Base-by-base conservation (phyloP, 1,140 invertebrate genomes). In the Parapsyche elsis region DNA sequence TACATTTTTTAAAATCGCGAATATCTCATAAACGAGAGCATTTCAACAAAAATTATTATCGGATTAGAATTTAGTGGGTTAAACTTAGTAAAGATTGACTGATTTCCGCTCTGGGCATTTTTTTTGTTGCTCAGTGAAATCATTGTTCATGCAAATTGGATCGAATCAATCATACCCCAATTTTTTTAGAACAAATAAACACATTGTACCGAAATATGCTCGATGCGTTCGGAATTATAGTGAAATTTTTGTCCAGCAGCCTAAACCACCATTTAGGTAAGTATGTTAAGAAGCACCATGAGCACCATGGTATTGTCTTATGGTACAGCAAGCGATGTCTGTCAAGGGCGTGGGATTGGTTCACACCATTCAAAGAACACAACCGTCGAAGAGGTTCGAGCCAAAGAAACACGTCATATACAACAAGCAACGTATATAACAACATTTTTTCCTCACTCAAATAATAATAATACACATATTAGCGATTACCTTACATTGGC, bases 291-390 rank as follows among this genome's bases (percentile, higher is more conserved):
- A 67, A 67, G 64, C 64, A 67, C 24, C 73, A 75, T 24, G 73
- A 75, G 24, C 19, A n/a, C 71, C 0, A 10, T 75, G 71, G 75
- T 77, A 77, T 77, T 77, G 75, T 77, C 57, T 73, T 64, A 57
- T 44, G 19, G 53, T 9, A 61, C 26, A 24, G 16, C n/a, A n/a
- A 49, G 49, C 49, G 73, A 75, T 67, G 57, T 77, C 57, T 77
- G 75, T 77, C 75, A 77, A 77, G 75, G 75, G 75, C 75, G 75
- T 77, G 75, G 75, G 75, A 77, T 44, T 26, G 26, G 75, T 77
- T 77, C 75, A 19, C 75, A 77, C 75, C 75, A 77, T 77, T 77
- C 75, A 75, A 45, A 46, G 9, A 53, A 2, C 49, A 53, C 45
- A 5, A 46, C 45, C 46, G 12, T 61, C 53, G 9, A 24, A 23